These are phyloP conservation scores for Drosophila tsacasi DNA, from an alignment of 1,140 invertebrate species.

Conservation along the genomic window DNA sequence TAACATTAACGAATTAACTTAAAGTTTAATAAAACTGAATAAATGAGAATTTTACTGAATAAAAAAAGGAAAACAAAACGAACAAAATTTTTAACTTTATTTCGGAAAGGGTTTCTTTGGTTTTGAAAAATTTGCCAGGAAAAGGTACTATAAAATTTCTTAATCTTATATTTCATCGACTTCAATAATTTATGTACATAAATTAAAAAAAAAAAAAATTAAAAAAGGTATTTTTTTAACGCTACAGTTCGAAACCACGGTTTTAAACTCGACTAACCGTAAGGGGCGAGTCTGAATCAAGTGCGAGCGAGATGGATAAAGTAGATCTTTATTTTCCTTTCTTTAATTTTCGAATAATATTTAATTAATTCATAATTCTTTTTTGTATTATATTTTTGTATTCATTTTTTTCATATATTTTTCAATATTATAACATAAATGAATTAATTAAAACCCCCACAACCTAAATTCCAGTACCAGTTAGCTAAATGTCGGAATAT, in stretches of 20 bases:
- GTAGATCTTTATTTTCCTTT: not conserved
- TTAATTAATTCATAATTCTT: not conserved
- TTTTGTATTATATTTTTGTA: too few species aligned
- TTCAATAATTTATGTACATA: not conserved
- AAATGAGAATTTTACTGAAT: conserved; percentile 81
- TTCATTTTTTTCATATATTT: too few species aligned
- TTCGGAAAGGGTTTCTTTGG: not conserved
- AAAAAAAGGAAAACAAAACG: conserved; percentile 47
- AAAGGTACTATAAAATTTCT: not conserved
- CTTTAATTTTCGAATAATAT: not conserved
- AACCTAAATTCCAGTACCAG: not conserved
- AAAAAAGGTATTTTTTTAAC: not conserved
- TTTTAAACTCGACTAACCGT: not conserved
- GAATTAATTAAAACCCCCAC: not conserved
- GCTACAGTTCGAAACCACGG: not conserved
- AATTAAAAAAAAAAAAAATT: not conserved
- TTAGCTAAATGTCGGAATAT: not conserved
- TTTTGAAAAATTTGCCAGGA: not conserved
- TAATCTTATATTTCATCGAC: not conserved
- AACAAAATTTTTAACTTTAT: conserved; percentile 3
- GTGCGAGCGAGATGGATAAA: not conserved
- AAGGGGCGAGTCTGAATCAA: not conserved
- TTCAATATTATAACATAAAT: too few species aligned
- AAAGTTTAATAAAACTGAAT: conserved; percentile 79
- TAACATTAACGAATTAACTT: conserved; percentile 84